These are phyloP conservation scores for Trypoxylus dichotomus DNA, from an alignment of 1,140 invertebrate genomes.

Conservation along the genomic window DNA sequence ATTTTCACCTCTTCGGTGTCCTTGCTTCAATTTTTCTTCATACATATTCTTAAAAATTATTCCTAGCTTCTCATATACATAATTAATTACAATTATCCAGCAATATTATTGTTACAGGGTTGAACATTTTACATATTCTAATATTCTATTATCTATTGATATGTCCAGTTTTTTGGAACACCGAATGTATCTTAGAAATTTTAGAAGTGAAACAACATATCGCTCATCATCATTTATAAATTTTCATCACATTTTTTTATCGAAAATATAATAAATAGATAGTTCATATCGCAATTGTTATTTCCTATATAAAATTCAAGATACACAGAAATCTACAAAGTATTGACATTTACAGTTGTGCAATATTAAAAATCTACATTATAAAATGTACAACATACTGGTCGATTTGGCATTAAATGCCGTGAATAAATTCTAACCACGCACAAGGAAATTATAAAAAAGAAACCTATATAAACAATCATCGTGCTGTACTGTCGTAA, in stretches of 20 bases:
- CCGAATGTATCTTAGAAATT: constrained; percentile 35
- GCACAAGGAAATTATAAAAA: too few relatives aligned
- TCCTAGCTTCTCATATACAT: constrained; percentile 1
- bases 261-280: constrained; percentile 11
- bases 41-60: background rate
- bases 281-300: background rate
- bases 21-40: constrained; percentile 8
- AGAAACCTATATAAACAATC: too few relatives aligned
- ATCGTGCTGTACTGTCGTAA: too few relatives aligned
- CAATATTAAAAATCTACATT: constrained; percentile 40
- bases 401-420: constrained; percentile 31
- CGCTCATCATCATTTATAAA: background rate
- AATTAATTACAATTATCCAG: background rate
- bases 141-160: constrained; percentile 41
- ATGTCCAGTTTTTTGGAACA: constrained; percentile 44
- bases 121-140: constrained; percentile 14
- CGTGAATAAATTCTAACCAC: constrained; percentile 1
- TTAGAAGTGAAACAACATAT: background rate
- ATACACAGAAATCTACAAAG: constrained; percentile 12
- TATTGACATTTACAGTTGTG: constrained; percentile 29
- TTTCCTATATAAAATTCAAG: constrained; percentile 13
- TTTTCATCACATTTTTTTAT: background rate
- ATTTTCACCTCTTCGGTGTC: background rate
- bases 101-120: constrained; percentile 24
- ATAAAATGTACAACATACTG: constrained; percentile 46